phyloP scores from a whole-genome alignment of 1,140 invertebrate genomes.

The Hyposmocoma kahamanoa region DNA sequence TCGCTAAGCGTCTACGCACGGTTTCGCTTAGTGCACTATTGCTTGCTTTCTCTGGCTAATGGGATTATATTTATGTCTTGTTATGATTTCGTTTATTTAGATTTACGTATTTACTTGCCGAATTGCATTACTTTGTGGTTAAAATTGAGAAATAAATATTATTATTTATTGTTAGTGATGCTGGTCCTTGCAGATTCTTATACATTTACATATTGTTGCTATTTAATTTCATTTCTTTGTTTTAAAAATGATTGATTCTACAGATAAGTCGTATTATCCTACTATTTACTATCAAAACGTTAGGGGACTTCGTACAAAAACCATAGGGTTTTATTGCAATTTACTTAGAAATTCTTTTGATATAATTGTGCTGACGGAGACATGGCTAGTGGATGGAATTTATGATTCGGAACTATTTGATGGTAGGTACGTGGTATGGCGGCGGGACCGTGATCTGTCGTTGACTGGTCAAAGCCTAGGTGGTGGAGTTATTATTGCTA shows the following conservation, averaged over 20 bases:
- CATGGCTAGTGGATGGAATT: background rate
- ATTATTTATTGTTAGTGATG: no score
- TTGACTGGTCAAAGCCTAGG: slow-evolving; percentile 11
- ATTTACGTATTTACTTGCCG: no score
- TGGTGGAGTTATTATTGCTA: slow-evolving; percentile 19
- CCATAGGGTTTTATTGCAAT: background rate
- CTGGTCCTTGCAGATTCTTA: no score
- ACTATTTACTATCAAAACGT: background rate
- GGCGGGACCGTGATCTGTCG: slow-evolving; percentile 13
- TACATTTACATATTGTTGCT: no score
- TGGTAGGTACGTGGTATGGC: background rate
- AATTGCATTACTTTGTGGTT: no score
- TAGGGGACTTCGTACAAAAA: background rate
- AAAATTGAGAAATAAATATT: no score
- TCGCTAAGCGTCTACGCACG: no score
- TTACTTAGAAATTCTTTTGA: background rate
- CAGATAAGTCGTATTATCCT: background rate
- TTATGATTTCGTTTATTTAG: no score
- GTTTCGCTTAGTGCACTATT: no score
- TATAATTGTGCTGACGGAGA: background rate
- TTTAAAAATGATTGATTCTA: background rate
- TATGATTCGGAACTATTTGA: background rate
- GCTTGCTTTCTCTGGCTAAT: no score
- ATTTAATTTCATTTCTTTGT: no score
- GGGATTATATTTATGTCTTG: no score